Base-by-base conservation (phyloP, 2,113 vertebrate genomes). In the Irena cyanogastra region DNA sequence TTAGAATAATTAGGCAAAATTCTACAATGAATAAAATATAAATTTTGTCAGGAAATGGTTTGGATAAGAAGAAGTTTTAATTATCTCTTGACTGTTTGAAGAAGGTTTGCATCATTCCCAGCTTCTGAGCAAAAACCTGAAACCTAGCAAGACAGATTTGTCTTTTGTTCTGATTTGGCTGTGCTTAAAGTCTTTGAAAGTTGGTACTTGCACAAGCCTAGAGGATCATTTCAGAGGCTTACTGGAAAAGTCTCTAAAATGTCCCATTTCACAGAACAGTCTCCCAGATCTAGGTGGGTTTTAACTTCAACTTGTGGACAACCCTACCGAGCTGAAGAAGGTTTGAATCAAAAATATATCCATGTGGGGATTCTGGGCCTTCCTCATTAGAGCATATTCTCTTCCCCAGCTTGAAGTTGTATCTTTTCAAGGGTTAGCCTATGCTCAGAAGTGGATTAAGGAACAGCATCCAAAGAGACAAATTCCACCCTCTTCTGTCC, bases 161-260 rank as follows among this genome's bases (percentile, higher is more conserved):
- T 41, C 56, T 83, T 83, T 81, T 78, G 47, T 37, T 93, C 79
- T 88, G 24, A 53, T 85, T 89, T 91, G 87, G 42, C 53, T 85
- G 44, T 0, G 1, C 30, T 64, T 68, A 23, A 83, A 47, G 44
- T 3, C 35, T 80, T 85, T 66, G 90, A 77, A 90, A 90, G 61
- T 1, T 17, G 54, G 49, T 87, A 76, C 91, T 95, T 96, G 37
- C 77, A 56, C 35, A 16, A 49, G 52, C 83, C 89, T 86, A 84
- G 39, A 44, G 49, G 54, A 80, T 83, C 30, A 47, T 83, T 95
- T 94, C 49, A 91, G 82, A 83, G 59, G 42, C 21, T 95, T 93
- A 95, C 35, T 78, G 56, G 30, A 86, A 92, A 93, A 95, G 15
- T 66, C 66, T 69, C 82, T 86, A 63, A 80, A 90, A 31, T n/a